Base-by-base conservation (phyloP, 2,797 vertebrate genomes). In the Falco novaeseelandiae region DNA sequence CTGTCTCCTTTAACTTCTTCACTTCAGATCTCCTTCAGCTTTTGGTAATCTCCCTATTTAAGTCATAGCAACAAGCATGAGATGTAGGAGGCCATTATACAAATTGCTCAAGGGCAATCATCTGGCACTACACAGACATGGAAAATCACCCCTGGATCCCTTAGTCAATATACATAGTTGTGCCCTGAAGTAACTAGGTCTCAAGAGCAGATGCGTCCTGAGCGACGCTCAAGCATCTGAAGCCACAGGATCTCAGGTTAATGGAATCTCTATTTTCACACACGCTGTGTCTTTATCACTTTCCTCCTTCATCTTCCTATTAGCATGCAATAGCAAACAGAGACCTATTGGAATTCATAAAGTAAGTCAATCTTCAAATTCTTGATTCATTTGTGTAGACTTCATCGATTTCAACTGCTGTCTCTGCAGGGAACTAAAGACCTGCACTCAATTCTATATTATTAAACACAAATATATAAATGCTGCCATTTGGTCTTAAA, bases 381-480 rank as follows among this genome's bases (percentile, higher is more conserved):
- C 89, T 94, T 95, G 59, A 95, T 77, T 90, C 61, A 80, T 92
- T 96, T 95, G 67, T 83, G 86, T 83, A 92, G 81, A 93, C 74
- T 93, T 97, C 78, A 81, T 59, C 87, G 71, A 83, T 94, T 94
- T 92, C 88, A 70, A 36, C 94, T 92, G 71, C 57, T 81, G 52
- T 44, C 91, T 94, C 95, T 91, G 94, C 81, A 92, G 92, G 94
- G 46, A 97, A 94, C 83, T 91, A 85, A 95, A 93, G 90, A 93
- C 48, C 49, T 96, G 78, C 83, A 85, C 86, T 94, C 93, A 80
- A 61, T 91, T 83, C 81, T 87, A 12, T 92, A 81, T 89, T 97
- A 97, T 93, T 93, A 96, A 93, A 91, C 63, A 83, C 78, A 96
- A 96, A 91, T 66, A 89, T 23, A 92, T 89, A 97, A 95, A 96